Percentiles rank a stretch among this genome's conserved stretches.
These are phyloP conservation scores for Anguilla japonica DNA, from an alignment of 2,113 vertebrate species.

Conservation along the genomic window DNA sequence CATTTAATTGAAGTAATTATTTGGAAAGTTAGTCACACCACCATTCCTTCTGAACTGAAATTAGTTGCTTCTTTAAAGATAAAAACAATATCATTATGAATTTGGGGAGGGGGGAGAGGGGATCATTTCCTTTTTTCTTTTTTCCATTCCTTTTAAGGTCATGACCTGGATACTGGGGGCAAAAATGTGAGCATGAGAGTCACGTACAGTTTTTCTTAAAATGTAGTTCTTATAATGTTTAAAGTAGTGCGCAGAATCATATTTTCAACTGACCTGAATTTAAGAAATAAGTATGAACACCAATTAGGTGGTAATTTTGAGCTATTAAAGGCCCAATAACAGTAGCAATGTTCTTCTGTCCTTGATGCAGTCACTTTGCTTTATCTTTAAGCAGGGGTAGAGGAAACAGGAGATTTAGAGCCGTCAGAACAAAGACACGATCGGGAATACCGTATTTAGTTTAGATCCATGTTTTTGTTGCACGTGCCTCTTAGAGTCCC, in stretches of 20 bases:
- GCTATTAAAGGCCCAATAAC: not conserved
- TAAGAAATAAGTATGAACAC: not conserved
- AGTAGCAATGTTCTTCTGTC: not conserved
- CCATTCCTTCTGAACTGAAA: not conserved
- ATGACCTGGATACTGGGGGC: not conserved
- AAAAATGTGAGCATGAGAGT: not conserved
- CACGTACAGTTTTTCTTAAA: not conserved
- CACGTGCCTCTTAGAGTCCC: not conserved
- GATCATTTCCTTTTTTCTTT: not conserved
- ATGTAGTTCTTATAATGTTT: not conserved
- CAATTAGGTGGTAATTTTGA: not conserved
- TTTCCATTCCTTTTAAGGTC: not conserved
- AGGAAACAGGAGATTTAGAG: not conserved
- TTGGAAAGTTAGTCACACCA: not conserved
- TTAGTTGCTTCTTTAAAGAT: not conserved
- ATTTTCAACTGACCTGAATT: not conserved
- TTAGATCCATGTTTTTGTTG: not conserved
- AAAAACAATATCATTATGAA: not conserved
- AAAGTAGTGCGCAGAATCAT: not conserved
- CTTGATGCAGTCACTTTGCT: not conserved
- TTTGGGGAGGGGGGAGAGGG: not conserved
- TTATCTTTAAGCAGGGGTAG: not conserved
- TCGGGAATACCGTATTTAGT: not conserved
- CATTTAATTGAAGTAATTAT: slow-evolving; percentile 14
- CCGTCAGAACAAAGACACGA: not conserved